Percentiles rank a stretch among this genome's conserved stretches.
phyloP scores from a whole-genome alignment of 2,888 invertebrate genomes.

The Platynereis dumerilii region DNA sequence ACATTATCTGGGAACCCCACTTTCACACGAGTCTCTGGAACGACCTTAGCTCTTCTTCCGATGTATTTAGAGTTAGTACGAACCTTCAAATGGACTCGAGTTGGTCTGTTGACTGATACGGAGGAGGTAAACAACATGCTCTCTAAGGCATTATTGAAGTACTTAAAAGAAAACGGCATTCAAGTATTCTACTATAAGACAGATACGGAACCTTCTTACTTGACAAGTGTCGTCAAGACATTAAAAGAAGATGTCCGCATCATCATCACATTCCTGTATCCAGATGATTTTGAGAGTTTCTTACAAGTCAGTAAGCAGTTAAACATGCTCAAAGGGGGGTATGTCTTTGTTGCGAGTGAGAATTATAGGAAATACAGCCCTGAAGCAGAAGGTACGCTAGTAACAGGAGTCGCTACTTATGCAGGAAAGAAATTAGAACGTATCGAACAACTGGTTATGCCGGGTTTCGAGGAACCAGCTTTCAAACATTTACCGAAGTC shows the following conservation, averaged over 20 bases:
- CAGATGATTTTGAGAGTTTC: not conserved
- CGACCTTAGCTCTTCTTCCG: not conserved
- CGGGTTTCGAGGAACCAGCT: no score
- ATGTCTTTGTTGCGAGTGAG: conserved; percentile 1
- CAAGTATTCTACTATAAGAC: not conserved
- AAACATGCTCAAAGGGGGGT: not conserved
- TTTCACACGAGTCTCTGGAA: not conserved
- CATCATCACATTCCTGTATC: not conserved
- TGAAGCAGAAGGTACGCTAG: not conserved
- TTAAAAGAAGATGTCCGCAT: not conserved
- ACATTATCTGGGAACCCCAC: not conserved
- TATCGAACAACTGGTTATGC: no score
- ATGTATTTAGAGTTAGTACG: not conserved
- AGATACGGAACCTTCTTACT: not conserved
- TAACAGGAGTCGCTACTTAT: no score
- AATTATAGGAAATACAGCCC: not conserved
- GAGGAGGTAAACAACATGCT: not conserved
- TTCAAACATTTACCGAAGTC: no score
- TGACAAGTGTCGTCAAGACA: not conserved
- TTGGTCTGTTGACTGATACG: not conserved
- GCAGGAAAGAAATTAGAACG: no score
- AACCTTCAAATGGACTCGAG: not conserved
- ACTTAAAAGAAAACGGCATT: not conserved
- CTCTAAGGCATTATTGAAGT: not conserved
- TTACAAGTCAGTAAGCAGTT: not conserved